Evolutionary conservation across 2,888 invertebrate species (phyloP).

Genomic region (Koerneria pararmatus): DNA sequence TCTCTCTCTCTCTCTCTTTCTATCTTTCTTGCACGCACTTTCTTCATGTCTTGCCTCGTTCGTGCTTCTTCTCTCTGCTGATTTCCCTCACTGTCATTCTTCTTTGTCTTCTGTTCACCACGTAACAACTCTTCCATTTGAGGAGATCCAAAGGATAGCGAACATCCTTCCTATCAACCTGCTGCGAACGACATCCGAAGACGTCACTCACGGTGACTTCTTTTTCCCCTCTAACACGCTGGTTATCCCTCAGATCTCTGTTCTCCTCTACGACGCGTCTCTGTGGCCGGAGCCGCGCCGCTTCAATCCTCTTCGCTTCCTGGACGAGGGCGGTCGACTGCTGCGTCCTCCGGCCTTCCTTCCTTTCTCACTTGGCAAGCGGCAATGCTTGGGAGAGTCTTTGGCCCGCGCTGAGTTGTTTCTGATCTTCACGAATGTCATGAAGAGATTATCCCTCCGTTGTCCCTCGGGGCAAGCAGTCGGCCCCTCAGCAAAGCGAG

Average conservation of each 20-base stretch:
- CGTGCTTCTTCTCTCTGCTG: too few species aligned
- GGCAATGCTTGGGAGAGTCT: slow-evolving; percentile 57
- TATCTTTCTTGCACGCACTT: too few species aligned
- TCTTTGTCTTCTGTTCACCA: too few species aligned
- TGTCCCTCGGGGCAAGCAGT: too few species aligned
- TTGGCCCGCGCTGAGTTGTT: slow-evolving; percentile 54
- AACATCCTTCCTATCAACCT: slow-evolving; percentile 59
- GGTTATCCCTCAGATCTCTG: slow-evolving; percentile 56
- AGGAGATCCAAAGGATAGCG: slow-evolving; percentile 58
- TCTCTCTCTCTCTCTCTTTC: too few species aligned
- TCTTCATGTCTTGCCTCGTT: too few species aligned
- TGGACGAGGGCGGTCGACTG: slow-evolving; percentile 41
- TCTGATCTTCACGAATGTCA: slow-evolving; percentile 51
- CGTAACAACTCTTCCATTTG: too few species aligned
- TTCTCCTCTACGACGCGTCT: slow-evolving; percentile 48
- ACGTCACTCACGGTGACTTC: slow-evolving; percentile 26
- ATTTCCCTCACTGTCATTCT: too few species aligned
- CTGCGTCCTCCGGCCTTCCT: slow-evolving; percentile 44
- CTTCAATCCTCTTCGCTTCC: slow-evolving; percentile 58
- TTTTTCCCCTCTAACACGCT: slow-evolving; percentile 37
- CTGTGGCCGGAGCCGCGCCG: slow-evolving; percentile 49
- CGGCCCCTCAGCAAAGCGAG: slow-evolving; percentile 32
- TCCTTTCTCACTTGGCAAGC: slow-evolving; percentile 53
- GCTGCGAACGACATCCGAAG: slow-evolving; percentile 46
- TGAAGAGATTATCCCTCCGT: slow-evolving; percentile 35